These are phyloP conservation scores for Acrocephalus kingi DNA, from an alignment of 2,113 vertebrate genomes.

Conservation along the genomic window DNA sequence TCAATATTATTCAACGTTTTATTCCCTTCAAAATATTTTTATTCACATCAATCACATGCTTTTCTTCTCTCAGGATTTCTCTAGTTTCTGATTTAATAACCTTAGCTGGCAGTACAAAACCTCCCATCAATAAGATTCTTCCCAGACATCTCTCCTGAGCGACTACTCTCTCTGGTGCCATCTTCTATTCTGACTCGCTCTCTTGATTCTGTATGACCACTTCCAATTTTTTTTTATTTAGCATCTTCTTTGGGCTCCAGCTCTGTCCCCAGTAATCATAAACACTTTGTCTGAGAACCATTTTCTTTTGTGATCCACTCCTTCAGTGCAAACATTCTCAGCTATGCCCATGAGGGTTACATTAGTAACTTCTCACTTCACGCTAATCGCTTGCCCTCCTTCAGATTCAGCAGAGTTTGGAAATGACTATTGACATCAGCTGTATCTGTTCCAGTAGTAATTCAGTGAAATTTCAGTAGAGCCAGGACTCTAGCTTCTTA, in stretches of 20 bases:
- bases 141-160: not conserved
- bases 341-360: not conserved
- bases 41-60: not conserved
- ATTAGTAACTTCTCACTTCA: not conserved
- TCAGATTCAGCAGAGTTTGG: not conserved
- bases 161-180: not conserved
- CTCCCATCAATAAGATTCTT: conserved; percentile 23
- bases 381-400: not conserved
- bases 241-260: not conserved
- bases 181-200: not conserved
- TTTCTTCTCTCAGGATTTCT: not conserved
- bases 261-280: not conserved
- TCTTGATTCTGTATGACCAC: not conserved
- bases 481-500: not conserved
- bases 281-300: not conserved
- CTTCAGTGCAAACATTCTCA: not conserved
- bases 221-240: not conserved
- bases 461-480: not conserved
- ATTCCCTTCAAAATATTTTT: not conserved
- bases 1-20: conserved; percentile 3
- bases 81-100: conserved; percentile 30
- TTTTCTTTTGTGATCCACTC: not conserved
- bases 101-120: not conserved
- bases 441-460: not conserved
- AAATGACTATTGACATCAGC: not conserved